Conservation (phyloP, 2,113 vertebrate species). For the Podiceps cristatus region DNA sequence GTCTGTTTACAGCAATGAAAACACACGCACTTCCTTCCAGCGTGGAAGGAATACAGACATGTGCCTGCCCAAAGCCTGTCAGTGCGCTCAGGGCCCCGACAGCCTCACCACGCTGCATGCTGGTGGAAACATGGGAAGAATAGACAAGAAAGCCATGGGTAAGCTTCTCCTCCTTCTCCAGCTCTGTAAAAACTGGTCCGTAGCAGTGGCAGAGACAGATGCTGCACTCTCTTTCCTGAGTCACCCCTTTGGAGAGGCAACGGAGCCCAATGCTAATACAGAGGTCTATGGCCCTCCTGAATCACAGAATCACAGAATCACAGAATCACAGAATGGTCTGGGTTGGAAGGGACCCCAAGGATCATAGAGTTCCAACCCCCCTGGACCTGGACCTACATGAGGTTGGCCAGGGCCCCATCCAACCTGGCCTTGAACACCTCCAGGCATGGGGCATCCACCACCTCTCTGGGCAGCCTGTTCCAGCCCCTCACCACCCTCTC, state of each 20-base stretch:
- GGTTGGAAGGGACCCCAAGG: too few species aligned
- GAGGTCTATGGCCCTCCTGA: background rate
- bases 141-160: background rate
- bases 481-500: too few species aligned
- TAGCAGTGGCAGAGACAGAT: background rate
- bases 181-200: background rate
- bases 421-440: too few species aligned
- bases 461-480: too few species aligned
- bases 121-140: background rate
- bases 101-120: background rate
- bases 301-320: too few species aligned
- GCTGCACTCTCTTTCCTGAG: background rate
- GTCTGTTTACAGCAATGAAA: background rate
- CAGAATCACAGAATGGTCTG: too few species aligned
- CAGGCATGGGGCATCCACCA: too few species aligned
- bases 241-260: background rate
- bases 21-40: background rate
- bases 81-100: fast-evolving
- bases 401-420: too few species aligned
- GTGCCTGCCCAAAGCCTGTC: background rate
- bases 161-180: background rate
- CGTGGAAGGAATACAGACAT: background rate
- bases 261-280: fast-evolving
- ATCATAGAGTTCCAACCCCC: too few species aligned
- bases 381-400: too few species aligned